phyloP scores from a whole-genome alignment of 1,140 invertebrate species.

The Cherax quadricarinatus region DNA sequence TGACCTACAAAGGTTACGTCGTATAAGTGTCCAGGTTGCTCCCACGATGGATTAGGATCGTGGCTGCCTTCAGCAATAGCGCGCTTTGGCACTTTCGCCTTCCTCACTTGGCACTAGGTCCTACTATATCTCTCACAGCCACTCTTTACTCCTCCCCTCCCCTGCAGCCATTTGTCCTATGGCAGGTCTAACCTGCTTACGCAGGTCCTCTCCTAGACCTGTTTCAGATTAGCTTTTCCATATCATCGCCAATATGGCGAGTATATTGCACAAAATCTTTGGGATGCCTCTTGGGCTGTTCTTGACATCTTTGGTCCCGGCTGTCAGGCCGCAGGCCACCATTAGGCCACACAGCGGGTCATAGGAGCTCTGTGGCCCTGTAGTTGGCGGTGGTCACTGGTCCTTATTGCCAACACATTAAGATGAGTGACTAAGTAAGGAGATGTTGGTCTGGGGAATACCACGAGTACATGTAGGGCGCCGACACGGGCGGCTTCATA shows the following conservation, averaged over 20 bases:
- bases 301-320: constrained; percentile 50
- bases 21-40: no score
- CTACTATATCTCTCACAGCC: no score
- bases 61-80: no score
- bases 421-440: constrained; percentile 79
- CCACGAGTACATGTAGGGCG: constrained; percentile 86
- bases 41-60: no score
- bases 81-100: no score
- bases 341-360: neutral
- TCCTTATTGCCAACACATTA: neutral
- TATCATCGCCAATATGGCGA: constrained; percentile 41
- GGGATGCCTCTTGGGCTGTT: constrained; percentile 21
- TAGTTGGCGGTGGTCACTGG: constrained; percentile 1
- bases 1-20: no score
- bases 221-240: neutral
- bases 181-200: no score
- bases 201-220: no score
- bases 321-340: constrained; percentile 28
- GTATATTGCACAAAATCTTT: constrained; percentile 67
- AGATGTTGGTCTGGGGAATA: constrained; percentile 85
- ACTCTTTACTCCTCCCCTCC: no score
- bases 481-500: constrained; percentile 81
- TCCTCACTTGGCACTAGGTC: no score
- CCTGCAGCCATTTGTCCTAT: no score
- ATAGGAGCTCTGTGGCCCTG: constrained; percentile 4